Base-by-base conservation (phyloP, 2,797 vertebrate species). In the Danio tinwini region DNA sequence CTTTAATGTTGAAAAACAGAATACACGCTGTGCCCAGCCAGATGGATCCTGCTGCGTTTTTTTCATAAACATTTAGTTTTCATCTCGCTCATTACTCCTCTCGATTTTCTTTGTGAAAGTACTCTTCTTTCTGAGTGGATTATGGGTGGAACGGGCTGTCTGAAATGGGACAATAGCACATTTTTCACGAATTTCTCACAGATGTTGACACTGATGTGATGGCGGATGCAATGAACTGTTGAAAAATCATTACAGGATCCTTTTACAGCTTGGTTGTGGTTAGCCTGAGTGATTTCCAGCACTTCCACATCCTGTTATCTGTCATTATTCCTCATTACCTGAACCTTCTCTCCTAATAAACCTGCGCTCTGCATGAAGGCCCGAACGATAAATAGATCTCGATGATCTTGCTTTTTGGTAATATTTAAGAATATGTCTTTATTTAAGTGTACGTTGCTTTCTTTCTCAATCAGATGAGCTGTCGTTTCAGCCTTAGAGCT, bases 251-350 rank as follows among this genome's bases (percentile, higher is more conserved):
- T 78, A 78, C 17, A 44, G 49, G 67, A 63, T 78, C 56, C 47
- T 71, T 78, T 78, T 63, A 62, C 58, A 77, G 44, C 61, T 53
- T 50, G 45, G 59, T 49, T 53, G 47, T 42, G 39, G 69, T 52
- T 73, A 74, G 47, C 45, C 29, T 78, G 62, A 72, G 56, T 14
- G 40, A 52, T 67, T 55, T 65, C 62, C 37, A 16, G 4, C 14
- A 12, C 55, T 67, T 67, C 21, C 29, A 8, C 58, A 55, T 58
- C 64, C 64, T 70, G 77, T 75, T 69, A 74, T 68, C 72, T 40
- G 40, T 80, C 65, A 64, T 79, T 71, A 75, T 79, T 45, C 68
- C 58, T 74, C 71, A 56, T 83, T 83, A 74, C 67, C 58, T 62
- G 45, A 37, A 39, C 58, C 55, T 69, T 74, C 47, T 52, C 55